These are phyloP conservation scores for Pachycephus smyrnensis DNA, from an alignment of 2,888 invertebrate species.

Conservation along the genomic window DNA sequence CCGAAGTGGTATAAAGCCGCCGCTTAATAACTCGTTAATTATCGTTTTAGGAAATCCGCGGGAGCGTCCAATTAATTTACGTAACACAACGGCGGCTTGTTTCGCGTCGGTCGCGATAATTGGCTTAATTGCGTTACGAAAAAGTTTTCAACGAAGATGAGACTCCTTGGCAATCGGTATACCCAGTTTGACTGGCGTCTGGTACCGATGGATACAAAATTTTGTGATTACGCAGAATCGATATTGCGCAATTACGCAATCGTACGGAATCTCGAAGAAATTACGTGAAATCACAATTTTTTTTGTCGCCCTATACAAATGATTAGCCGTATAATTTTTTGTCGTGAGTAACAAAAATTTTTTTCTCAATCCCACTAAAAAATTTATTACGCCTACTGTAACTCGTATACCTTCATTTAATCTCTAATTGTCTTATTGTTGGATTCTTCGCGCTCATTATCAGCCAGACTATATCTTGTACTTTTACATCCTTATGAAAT, in stretches of 20 bases:
- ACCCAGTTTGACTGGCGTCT: not conserved
- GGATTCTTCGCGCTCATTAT: not conserved
- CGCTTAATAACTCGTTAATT: constrained; percentile 67
- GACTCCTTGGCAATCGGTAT: not conserved
- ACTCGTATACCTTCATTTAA: not conserved
- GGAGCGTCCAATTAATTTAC: constrained; percentile 64
- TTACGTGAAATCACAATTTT: not conserved
- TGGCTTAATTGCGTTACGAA: constrained; percentile 64
- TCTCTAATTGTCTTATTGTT: constrained; percentile 17
- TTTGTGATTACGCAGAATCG: not conserved
- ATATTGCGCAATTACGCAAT: too few relatives aligned
- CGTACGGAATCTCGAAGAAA: too few relatives aligned
- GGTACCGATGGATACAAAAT: not conserved
- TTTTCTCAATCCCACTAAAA: not conserved
- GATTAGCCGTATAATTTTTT: not conserved
- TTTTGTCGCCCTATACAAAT: not conserved
- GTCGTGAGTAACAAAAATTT: not conserved
- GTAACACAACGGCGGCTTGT: constrained; percentile 55
- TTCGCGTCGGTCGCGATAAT: constrained; percentile 59
- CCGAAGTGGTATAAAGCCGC: constrained; percentile 50
- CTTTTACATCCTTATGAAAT: not conserved
- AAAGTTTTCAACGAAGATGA: constrained; percentile 23
- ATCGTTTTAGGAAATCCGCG: constrained; percentile 67
- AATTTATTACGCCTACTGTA: not conserved
- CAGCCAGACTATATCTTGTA: constrained; percentile 15